Percentiles rank a stretch among this genome's conserved stretches.
phyloP scores from a whole-genome alignment of 2,113 vertebrate genomes.

The Melanerpes formicivorus region DNA sequence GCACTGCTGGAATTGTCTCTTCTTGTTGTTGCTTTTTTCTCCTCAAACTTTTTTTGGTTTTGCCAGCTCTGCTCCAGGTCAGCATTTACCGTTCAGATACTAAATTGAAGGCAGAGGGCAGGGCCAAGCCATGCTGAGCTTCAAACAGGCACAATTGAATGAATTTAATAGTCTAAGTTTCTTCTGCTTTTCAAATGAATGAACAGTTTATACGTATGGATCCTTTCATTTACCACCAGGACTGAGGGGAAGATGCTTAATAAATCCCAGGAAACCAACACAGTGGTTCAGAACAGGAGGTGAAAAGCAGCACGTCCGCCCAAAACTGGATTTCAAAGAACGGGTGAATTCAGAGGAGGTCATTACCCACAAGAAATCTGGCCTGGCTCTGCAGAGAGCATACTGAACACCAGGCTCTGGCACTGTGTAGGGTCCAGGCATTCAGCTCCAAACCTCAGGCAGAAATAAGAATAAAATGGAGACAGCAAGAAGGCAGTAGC shows the following conservation, averaged over 20 bases:
- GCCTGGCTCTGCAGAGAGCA: neutral
- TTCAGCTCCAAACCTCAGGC: neutral
- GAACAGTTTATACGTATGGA: neutral
- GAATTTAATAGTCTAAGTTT: neutral
- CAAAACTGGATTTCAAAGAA: neutral
- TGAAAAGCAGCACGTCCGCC: fast-evolving
- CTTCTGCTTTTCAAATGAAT: neutral
- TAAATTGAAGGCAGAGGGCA: neutral
- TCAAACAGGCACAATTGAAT: neutral
- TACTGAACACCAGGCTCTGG: neutral
- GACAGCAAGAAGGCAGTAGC: no score
- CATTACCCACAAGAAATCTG: fast-evolving
- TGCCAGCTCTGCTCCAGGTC: neutral
- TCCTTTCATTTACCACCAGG: neutral
- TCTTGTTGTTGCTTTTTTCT: neutral
- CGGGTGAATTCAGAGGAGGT: fast-evolving
- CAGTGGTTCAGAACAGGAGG: neutral
- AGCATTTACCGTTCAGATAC: fast-evolving
- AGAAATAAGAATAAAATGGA: neutral
- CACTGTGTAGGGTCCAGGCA: fast-evolving
- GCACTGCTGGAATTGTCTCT: neutral
- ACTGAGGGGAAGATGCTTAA: neutral
- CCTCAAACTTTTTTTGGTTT: neutral
- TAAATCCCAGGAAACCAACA: neutral
- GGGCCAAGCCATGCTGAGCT: neutral